Evolutionary conservation across 2,113 vertebrate species (phyloP), one percentile per base, ranked within the genome.

Genomic region (Sclerurus mexicanus): DNA sequence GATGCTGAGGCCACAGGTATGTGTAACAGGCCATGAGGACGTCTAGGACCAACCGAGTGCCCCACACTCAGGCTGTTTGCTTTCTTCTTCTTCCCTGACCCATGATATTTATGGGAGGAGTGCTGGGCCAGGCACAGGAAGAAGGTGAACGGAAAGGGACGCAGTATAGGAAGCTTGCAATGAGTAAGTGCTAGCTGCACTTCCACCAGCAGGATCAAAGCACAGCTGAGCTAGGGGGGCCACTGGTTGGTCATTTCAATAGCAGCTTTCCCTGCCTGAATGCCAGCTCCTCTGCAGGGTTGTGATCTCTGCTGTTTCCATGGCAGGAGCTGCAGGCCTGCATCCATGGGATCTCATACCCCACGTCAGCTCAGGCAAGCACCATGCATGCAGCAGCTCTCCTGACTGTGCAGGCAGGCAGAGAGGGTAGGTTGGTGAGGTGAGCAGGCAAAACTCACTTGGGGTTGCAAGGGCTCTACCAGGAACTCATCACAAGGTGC

Each of bases 181-280:
- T 3, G 9, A 25, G 2, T 22, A 24, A 59, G 22, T 47, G 42
- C 50, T 40, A 30, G 35, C 63, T 73, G 40, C 40, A 8, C 20
- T 62, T 77, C 53, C 15, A 40, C 53, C n/a, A 86, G 37, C 77
- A 62, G 55, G 22, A 79, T 52, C 37, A 62, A 52, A 84, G n/a
- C 1, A 2, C 4, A 10, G 8, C 83, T 80, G 53, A 55, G 40
- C 22, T 76, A 28, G 19, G 69, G 27, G 35, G 19, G 53, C 14
- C 35, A 52, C 8, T 0, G 0, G 1, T 18, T 10, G 1, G 33
- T 53, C 31, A 69, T 24, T 79, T 63, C 0, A 0, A 17, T 4
- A 64, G 17, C 60, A 76, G 56, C 47, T 82, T 92, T 78, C 53
- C 55, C 50, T 37, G 42, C 46, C 52, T 37, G 12, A 37, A 58